phyloP scores from a whole-genome alignment of 2,113 vertebrate species.

The Hyperoodon ampullatus region DNA sequence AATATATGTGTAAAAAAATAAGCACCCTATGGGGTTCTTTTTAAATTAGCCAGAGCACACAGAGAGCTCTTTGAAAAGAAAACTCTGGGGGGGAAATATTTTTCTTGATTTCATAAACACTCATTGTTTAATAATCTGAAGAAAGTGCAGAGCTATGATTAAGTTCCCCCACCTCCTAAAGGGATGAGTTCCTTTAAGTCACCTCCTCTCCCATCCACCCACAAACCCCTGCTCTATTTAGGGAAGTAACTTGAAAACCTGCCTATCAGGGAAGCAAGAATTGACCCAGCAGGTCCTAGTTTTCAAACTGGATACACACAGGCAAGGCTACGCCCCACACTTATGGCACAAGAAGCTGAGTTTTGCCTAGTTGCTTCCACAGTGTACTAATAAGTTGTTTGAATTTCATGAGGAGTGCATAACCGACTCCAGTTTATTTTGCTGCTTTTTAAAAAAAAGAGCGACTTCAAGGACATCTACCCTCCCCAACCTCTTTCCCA shows the following conservation, averaged over 20 bases:
- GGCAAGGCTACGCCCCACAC: not conserved
- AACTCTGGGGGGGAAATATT: not conserved
- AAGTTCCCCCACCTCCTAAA: not conserved
- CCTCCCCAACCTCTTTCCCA: not conserved
- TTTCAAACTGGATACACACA: not conserved
- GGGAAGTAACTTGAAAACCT: not conserved
- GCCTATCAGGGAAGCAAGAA: not conserved
- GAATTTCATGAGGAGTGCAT: not conserved
- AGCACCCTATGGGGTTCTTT: conserved; percentile 55
- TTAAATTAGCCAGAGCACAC: conserved; percentile 50
- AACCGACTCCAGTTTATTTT: not conserved
- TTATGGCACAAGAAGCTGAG: not conserved
- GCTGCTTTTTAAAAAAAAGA: not conserved
- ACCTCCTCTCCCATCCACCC: not conserved
- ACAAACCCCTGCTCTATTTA: not conserved
- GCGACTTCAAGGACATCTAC: not conserved
- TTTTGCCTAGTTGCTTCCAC: not conserved
- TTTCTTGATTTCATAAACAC: conserved; percentile 68
- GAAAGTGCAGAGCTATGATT: conserved; percentile 48
- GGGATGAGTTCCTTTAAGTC: conserved; percentile 18
- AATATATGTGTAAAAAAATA: conserved; percentile 67
- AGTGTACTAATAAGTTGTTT: not conserved
- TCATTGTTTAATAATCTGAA: conserved; percentile 66
- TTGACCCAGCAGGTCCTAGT: not conserved
- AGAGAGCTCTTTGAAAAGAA: conserved; percentile 71